Evolutionary conservation across 2,113 vertebrate genomes (phyloP).

Genomic region (Alligator sinensis): DNA sequence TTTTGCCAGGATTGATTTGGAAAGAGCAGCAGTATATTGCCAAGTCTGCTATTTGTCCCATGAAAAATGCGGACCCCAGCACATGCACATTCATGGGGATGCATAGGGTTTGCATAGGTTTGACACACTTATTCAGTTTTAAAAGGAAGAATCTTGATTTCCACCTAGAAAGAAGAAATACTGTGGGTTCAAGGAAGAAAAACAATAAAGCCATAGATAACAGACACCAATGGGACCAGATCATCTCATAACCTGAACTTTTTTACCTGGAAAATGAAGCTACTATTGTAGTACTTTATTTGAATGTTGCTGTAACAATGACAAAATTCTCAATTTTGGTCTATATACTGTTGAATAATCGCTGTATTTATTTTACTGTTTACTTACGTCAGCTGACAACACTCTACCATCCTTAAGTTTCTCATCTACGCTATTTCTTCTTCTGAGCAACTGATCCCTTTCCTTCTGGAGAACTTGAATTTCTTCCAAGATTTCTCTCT

Average conservation of each 20-base stretch:
- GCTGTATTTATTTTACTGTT: background rate
- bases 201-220: background rate
- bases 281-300: background rate
- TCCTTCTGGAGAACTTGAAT: conserved; percentile 82
- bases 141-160: background rate
- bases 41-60: background rate
- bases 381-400: conserved; percentile 86
- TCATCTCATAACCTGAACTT: background rate
- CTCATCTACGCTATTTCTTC: conserved; percentile 81
- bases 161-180: background rate
- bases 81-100: too few species aligned
- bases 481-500: conserved; percentile 77
- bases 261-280: background rate
- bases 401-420: conserved; percentile 85
- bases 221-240: background rate
- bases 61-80: too few species aligned
- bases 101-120: background rate
- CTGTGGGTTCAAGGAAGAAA: background rate
- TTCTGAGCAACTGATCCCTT: conserved; percentile 81
- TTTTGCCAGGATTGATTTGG: background rate
- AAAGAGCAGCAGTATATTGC: background rate
- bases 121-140: background rate
- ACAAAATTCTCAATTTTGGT: background rate
- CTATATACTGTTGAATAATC: background rate
- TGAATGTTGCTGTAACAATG: background rate